Base-by-base conservation (phyloP, 37 sponge, comb jelly and placozoan genomes). In the Corticium candelabrum region DNA sequence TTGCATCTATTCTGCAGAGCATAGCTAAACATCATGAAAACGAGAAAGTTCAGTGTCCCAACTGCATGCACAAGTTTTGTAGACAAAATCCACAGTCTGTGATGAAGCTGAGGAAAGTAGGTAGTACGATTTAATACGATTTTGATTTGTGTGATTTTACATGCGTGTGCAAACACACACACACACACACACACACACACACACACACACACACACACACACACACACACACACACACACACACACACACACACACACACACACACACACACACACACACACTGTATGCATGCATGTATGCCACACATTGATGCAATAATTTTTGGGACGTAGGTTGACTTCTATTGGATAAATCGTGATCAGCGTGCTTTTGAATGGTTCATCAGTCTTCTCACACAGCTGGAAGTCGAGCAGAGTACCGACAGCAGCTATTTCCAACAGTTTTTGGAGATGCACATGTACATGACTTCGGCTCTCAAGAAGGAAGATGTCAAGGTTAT, bases 401-500 rank as follows among this genome's bases (percentile, higher is more conserved):
- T 92, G 41, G 93, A 92, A 79, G 88, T 89, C 3, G 89, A 92
- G 68, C 89, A 89, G 79, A 85, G 71, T 35, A 88, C 85, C 57
- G 82, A 88, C 4, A 76, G 81, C 33, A 87, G 87, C 33, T 43
- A 67, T 3, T 86, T 89, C 27, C 85, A 89, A 2, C 82, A 83
- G 32, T 88, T 91, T 81, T 82, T 91, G 29, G 93, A 91, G 71
- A 86, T 91, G 82, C 89, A 91, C 89, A 92, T 92, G 93, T 89
- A 92, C 77, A 92, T 92, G 93, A 92, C 93, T 0, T 86, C 93
- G 35, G 93, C 93, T 1, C 80, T 92, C 38, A 69, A 79, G 30
- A 92, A 92, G 78, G 89, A 86, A n/a, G 93, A 92, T 83, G 74
- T 92, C 71, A 92, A 92, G 82, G 93, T 89, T 50, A 89, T 92